Percentiles rank a stretch among this genome's conserved stretches.
These are phyloP conservation scores for Xylocopa sonorina DNA, from an alignment of 1,140 invertebrate species.

Conservation along the genomic window DNA sequence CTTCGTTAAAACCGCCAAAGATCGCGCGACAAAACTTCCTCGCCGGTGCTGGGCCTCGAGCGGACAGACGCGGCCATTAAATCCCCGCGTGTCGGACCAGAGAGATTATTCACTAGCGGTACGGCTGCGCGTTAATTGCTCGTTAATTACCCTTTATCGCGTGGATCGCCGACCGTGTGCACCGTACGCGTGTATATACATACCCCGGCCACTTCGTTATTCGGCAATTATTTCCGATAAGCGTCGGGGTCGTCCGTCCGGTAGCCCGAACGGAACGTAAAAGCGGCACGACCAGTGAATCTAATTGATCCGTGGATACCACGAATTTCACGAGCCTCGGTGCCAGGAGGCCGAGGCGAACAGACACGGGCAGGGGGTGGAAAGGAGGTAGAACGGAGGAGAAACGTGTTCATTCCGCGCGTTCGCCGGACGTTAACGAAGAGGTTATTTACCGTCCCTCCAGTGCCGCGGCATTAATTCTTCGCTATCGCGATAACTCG, in stretches of 20 bases:
- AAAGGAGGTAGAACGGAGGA: neutral
- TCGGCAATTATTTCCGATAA: conserved; percentile 49
- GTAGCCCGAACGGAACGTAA: neutral
- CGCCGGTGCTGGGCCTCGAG: neutral
- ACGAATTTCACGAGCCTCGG: neutral
- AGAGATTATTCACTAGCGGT: conserved; percentile 32
- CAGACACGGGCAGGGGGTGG: neutral
- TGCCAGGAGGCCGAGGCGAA: neutral
- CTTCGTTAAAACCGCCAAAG: neutral
- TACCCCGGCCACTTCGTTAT: conserved; percentile 28
- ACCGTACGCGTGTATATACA: conserved; percentile 22
- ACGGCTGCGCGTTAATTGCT: conserved; percentile 43
- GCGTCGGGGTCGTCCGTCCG: neutral
- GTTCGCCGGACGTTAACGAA: conserved; percentile 49
- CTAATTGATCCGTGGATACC: conserved; percentile 39
- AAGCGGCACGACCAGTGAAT: neutral
- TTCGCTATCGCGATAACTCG: conserved; percentile 63
- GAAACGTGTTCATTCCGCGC: conserved; percentile 31
- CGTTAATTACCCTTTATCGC: conserved; percentile 50
- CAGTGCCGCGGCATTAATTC: conserved; percentile 52
- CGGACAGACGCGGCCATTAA: neutral
- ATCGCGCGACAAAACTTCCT: too few relatives aligned
- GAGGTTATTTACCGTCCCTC: conserved; percentile 56
- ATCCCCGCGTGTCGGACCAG: neutral
- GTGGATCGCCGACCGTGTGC: conserved; percentile 20